Percentiles rank a stretch among this genome's conserved stretches.
Conservation (phyloP, 2,113 vertebrate species). For the Mola mola region DNA sequence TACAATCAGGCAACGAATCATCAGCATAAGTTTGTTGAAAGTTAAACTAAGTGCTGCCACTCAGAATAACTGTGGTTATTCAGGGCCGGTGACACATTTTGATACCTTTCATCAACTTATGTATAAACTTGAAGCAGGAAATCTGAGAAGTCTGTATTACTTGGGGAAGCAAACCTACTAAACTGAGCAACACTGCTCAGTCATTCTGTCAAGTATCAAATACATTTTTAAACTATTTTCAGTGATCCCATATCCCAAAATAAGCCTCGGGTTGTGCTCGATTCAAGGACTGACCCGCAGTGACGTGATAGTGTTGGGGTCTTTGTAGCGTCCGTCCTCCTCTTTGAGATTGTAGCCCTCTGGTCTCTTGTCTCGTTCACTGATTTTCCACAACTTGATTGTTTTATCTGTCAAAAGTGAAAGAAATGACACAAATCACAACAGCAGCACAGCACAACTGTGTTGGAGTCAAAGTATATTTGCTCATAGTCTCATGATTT, state of each 20-base stretch:
- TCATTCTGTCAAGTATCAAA: background rate
- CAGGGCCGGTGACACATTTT: background rate
- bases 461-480: too few relatives aligned
- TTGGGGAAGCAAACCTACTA: too few relatives aligned
- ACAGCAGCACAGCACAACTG: too few relatives aligned
- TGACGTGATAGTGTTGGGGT: conserved; percentile 77
- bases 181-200: background rate
- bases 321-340: conserved; percentile 82
- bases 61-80: too few relatives aligned
- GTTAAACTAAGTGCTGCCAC: too few relatives aligned
- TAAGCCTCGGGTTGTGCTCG: background rate
- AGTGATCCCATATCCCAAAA: background rate
- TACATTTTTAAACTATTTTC: background rate
- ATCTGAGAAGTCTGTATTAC: background rate
- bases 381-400: conserved; percentile 99
- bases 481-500: too few relatives aligned
- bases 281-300: conserved; percentile 71
- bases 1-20: too few relatives aligned
- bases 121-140: background rate
- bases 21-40: too few relatives aligned
- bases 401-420: conserved; percentile 90
- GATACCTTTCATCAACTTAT: too few relatives aligned
- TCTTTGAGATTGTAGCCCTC: conserved; percentile 95
- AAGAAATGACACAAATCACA: background rate
- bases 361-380: conserved; percentile 96